Conservation (phyloP, 2,888 invertebrate genomes). For the Tachina lurida region DNA sequence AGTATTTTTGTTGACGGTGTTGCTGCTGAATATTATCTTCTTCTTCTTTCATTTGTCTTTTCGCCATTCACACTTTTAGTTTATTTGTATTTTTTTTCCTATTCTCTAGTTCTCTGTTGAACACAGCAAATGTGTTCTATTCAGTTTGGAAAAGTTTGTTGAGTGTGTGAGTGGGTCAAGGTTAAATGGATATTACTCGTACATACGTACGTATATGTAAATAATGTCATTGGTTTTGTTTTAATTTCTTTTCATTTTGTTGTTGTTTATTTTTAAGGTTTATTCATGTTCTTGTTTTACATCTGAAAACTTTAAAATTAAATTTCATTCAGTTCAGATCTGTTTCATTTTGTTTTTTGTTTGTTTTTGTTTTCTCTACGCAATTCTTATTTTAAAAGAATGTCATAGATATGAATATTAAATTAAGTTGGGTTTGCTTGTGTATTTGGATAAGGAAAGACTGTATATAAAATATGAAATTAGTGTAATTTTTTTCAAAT, state of each 20-base stretch:
- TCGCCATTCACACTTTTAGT: constrained; percentile 14
- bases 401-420: constrained; percentile 49
- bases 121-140: constrained; percentile 44
- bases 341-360: background rate
- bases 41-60: constrained; percentile 39
- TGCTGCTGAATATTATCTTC: background rate
- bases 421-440: constrained; percentile 28
- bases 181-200: constrained; percentile 60
- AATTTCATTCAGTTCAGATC: constrained; percentile 34
- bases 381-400: constrained; percentile 47
- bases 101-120: constrained; percentile 19
- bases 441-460: background rate
- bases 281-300: constrained; percentile 42
- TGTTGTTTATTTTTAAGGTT: constrained; percentile 25
- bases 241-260: constrained; percentile 56
- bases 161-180: constrained; percentile 71
- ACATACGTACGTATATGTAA: background rate
- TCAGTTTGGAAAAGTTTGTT: constrained; percentile 67
- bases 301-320: constrained; percentile 59
- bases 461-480: constrained; percentile 23
- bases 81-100: background rate
- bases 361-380: constrained; percentile 33
- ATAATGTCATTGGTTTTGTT: constrained; percentile 70
- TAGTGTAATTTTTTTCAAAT: background rate
- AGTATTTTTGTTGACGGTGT: constrained; percentile 19